Conservation (phyloP, 2,888 invertebrate species). For the Sesamia inferens region DNA sequence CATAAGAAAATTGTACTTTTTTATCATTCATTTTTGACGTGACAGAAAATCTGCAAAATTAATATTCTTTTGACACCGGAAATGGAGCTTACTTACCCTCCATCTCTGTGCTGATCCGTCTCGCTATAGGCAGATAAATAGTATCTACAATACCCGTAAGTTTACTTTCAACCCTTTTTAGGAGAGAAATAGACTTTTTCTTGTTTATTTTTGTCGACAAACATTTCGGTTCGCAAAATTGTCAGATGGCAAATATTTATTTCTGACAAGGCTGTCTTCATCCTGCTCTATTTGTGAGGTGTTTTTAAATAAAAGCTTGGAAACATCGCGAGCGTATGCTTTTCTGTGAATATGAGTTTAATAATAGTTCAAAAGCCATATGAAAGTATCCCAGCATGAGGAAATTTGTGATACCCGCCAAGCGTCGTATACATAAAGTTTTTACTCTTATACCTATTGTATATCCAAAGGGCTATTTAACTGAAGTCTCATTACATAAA, state of each 20-base stretch:
- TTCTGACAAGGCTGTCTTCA: slow-evolving; percentile 16
- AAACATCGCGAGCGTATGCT: neutral
- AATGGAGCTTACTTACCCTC: neutral
- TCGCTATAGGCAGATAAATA: slow-evolving; percentile 26
- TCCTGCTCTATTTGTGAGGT: slow-evolving; percentile 12
- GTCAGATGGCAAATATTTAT: slow-evolving; percentile 48
- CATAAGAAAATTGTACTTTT: too few species aligned
- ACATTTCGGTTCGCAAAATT: slow-evolving; percentile 45
- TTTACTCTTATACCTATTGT: neutral
- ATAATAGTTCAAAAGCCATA: neutral
- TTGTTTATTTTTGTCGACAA: slow-evolving; percentile 44
- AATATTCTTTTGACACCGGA: neutral
- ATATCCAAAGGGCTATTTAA: neutral
- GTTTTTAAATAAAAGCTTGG: neutral
- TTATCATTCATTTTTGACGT: too few species aligned
- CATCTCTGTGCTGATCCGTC: neutral
- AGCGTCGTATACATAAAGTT: neutral
- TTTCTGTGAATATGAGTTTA: slow-evolving; percentile 4
- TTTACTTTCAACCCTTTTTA: slow-evolving; percentile 48
- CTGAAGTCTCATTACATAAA: neutral
- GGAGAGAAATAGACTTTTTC: slow-evolving; percentile 34
- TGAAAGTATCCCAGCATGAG: neutral
- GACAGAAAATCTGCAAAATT: neutral
- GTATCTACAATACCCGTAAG: slow-evolving; percentile 6
- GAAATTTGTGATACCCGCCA: neutral